These are phyloP conservation scores for Erebia ligea DNA, from an alignment of 2,888 invertebrate species.

Conservation along the genomic window DNA sequence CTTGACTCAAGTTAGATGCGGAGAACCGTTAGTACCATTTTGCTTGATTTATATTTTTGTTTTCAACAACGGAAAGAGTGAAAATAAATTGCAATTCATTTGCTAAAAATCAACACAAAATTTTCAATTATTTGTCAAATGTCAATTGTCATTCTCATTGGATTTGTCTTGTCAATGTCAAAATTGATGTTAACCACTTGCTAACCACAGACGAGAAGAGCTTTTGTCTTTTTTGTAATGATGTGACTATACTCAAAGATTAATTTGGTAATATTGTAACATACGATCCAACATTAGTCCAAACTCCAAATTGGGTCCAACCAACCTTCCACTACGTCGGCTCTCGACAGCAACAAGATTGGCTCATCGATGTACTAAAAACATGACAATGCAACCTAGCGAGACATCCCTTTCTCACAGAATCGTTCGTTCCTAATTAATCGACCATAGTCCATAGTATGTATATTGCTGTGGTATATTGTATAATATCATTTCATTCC, in stretches of 20 bases:
- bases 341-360: too few relatives aligned
- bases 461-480: slow-evolving; percentile 52
- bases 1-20: background rate
- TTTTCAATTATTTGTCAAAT: background rate
- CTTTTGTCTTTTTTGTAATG: background rate
- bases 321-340: too few relatives aligned
- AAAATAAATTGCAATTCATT: slow-evolving; percentile 60
- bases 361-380: too few relatives aligned
- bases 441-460: slow-evolving; percentile 44
- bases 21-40: slow-evolving; percentile 53
- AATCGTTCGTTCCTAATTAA: slow-evolving; percentile 51
- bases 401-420: slow-evolving; percentile 50
- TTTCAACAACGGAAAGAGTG: slow-evolving; percentile 39
- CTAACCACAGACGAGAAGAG: background rate
- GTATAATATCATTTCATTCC: too few relatives aligned
- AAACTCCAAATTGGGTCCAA: background rate
- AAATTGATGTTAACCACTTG: too few relatives aligned
- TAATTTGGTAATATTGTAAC: background rate
- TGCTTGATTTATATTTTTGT: slow-evolving; percentile 41
- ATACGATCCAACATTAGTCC: background rate
- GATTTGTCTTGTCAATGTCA: background rate
- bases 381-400: background rate
- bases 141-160: background rate
- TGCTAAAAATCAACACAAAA: background rate
- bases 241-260: background rate